Percentiles rank a stretch among this genome's conserved stretches.
phyloP scores from a whole-genome alignment of 2,113 vertebrate genomes.

The Apistogramma diplotaenia region DNA sequence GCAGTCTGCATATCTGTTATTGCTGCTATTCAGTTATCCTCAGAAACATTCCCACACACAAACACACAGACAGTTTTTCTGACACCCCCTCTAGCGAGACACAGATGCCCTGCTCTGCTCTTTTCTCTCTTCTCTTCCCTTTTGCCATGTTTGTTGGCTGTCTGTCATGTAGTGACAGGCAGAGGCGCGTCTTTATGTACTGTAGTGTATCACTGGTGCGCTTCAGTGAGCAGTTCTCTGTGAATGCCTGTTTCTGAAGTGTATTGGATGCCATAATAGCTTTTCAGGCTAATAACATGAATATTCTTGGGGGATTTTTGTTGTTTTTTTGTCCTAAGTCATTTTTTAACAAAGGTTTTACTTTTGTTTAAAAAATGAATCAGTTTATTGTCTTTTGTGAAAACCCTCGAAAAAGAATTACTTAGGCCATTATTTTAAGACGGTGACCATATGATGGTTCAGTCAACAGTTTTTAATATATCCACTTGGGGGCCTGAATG shows the following conservation, averaged over 20 bases:
- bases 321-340: no score
- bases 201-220: neutral
- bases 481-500: no score
- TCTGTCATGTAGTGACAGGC: conserved; percentile 43
- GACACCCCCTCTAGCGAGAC: conserved; percentile 32
- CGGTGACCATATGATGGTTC: no score
- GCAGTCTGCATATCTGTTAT: conserved; percentile 1
- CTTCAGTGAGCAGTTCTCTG: neutral
- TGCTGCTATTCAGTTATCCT: conserved; percentile 13
- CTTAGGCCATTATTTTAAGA: no score
- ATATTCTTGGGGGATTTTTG: neutral
- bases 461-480: no score
- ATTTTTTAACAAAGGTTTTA: no score
- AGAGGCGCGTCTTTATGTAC: conserved; percentile 13
- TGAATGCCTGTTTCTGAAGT: neutral
- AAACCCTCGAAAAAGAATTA: no score
- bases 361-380: no score
- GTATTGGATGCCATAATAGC: neutral
- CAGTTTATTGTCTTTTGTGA: no score
- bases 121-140: conserved; percentile 31
- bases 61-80: conserved; percentile 2
- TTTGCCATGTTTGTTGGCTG: conserved; percentile 30
- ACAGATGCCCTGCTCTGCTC: conserved; percentile 46
- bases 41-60: neutral
- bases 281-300: neutral